Base-by-base conservation (phyloP, 2,113 vertebrate genomes). In the Hipposideros armiger region DNA sequence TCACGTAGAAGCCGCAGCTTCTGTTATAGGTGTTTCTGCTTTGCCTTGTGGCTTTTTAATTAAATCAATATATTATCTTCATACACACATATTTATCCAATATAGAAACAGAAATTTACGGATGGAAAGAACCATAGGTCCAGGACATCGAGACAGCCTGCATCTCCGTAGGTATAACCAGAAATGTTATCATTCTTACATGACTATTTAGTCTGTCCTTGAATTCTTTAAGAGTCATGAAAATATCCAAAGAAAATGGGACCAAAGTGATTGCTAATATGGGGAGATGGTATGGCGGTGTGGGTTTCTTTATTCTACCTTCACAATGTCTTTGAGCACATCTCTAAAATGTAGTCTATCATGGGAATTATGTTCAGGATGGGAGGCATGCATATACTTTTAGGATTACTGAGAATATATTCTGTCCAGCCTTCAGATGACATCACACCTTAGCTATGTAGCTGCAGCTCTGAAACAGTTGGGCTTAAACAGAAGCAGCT, bases 401-500 rank as follows among this genome's bases (percentile, higher is more conserved):
- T 81, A 94, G 97, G 64, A 95, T 97, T 97, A 96, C 42, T 84
- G 60, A 97, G 83, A 77, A 36, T 96, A 47, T 92, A 78, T 95
- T 96, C 73, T 93, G 73, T 89, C 88, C 94, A 85, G 24, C 82
- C 47, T 95, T 96, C 45, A 91, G 52, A 96, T 98, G 95, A 97
- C 73, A 97, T 97, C 98, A 97, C 90, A 84, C 36, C 69, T 13
- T 14, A 95, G 70, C 80, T 97, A 95, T 98, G 97, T 92, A 95
- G 70, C 93, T 93, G 95, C 90, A 95, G 69, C 94, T 95, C 96
- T 97, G 91, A 98, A 98, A 97, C 70, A 95, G 73, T 96, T 96
- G 54, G 73, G 15, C 83, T 98, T 98, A 98, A 98, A 97, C 89
- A 98, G 96, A 98, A 98, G 97, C 98, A 98, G 93, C 97, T 98